Evolutionary conservation across 2,113 vertebrate genomes (phyloP), one percentile per base, ranked within the genome.

Genomic region (Scomber japonicus): DNA sequence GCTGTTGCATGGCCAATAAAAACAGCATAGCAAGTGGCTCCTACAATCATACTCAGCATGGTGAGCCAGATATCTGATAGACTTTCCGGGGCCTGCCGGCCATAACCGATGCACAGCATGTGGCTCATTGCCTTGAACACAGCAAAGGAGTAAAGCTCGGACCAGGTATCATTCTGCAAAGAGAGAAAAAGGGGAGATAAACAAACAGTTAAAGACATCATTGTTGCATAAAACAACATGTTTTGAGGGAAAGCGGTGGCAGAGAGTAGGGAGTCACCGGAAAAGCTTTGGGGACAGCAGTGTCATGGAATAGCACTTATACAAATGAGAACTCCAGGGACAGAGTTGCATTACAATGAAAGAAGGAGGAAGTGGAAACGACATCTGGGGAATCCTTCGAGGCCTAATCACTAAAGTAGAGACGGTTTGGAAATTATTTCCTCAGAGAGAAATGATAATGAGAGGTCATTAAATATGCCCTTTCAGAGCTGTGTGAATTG

Each of bases 81-180:
- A 94, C 98, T 97, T 89, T 99, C 97, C 0, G 98, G 98, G 0
- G 98, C 98, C 92, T 99, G 98, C 10, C 97, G 95, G 54, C 98
- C 98, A 0, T 99, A 99, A 49, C 98, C 98, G 2, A 99, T 99
- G 91, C 98, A 99, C 54, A 99, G 93, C 98, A 99, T 99, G 96
- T 99, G 98, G 90, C 98, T 99, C 98, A 99, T 99, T 14, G 98
- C 98, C 90, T 99, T 99, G 95, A 99, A 99, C 60, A 99, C 96
- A 0, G 98, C 98, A 3, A 97, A 99, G 82, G 98, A 99, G 89
- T 99, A 99, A 2, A 98, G 95, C 92, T 99, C 97, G 1, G 97
- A 97, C 98, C 98, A 99, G 0, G 98, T 97, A 86, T 99, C 95
- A 0, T 99, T 99, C 98, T 99, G 95, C 76, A 8, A 60, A 84